Evolutionary conservation across 2,888 invertebrate species (phyloP), one percentile per base, ranked within the genome.

Genomic region (Cryptus armator): DNA sequence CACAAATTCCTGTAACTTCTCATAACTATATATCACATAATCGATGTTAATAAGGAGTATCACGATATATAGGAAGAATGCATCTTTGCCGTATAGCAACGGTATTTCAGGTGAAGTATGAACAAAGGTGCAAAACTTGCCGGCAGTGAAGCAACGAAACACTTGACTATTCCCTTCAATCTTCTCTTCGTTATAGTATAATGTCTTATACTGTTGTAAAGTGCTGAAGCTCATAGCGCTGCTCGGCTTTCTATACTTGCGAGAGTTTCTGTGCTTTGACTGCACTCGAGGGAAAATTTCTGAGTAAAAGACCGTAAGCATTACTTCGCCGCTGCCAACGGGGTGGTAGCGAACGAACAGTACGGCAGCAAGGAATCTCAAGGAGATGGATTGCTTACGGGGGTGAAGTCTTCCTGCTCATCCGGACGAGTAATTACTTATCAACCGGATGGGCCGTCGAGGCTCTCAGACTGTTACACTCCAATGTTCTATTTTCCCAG

Each of bases 361-460:
- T 1, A 44, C 14, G 29, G 59, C 51, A 43, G 64, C 59, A 16
- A 32, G 71, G 81, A 75, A 78, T 81, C 77, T 70, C 77, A 81
- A 74, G 80, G 84, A 86, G 74, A 86, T 77, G 84, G 81, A 87
- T 86, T 81, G 84, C 85, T 83, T 79, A 59, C 86, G 74, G 75
- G 46, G 62, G 64, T 76, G 71, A 78, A 84, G 74, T 79, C 82
- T 84, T 80, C 76, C 68, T 83, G 80, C 78, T 83, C 68, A 72
- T 67, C 81, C 74, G 85, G 84, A 83, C 81, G 87, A 86, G 81
- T 86, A 85, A 88, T 88, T 87, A 88, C 87, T 87, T 87, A 88
- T 88, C 84, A 87, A 83, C 83, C 76, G 81, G 86, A 85, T 84
- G 83, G 80, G 76, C 85, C 74, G 81, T 81, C 81, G 71, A 67